Evolutionary conservation across 2,113 vertebrate species (phyloP).

Genomic region (Nerophis lumbriciformis): DNA sequence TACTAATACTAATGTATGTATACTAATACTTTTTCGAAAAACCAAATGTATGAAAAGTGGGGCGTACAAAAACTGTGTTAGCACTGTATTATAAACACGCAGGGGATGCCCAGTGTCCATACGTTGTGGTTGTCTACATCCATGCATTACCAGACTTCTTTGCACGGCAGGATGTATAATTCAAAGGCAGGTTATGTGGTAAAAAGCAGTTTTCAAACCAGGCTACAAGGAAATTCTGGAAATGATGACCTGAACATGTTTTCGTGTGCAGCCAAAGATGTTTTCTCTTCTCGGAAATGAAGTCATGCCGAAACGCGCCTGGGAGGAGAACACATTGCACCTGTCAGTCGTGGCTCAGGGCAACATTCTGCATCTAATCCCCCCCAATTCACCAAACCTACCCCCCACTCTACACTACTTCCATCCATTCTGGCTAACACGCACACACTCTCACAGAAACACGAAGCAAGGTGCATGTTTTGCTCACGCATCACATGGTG

Average conservation of each 20-base stretch:
- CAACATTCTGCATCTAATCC: slow-evolving; percentile 6
- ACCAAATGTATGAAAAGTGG: too few relatives aligned
- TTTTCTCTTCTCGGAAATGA: slow-evolving; percentile 25
- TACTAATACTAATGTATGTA: too few relatives aligned
- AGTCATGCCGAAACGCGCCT: slow-evolving; percentile 48
- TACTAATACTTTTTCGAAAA: too few relatives aligned
- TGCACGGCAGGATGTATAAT: too few relatives aligned
- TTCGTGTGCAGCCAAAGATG: not conserved
- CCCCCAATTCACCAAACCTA: slow-evolving; percentile 6
- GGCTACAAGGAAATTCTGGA: not conserved
- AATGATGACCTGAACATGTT: slow-evolving; percentile 14
- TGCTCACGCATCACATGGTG: slow-evolving; percentile 20
- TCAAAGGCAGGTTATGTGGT: not conserved
- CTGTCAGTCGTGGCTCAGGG: slow-evolving; percentile 57
- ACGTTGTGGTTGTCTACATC: too few relatives aligned
- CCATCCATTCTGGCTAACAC: slow-evolving; percentile 26
- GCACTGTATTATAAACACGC: too few relatives aligned
- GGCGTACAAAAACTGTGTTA: too few relatives aligned
- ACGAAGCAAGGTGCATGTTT: slow-evolving; percentile 29
- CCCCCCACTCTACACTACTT: not conserved
- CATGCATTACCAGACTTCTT: too few relatives aligned
- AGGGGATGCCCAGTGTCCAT: too few relatives aligned
- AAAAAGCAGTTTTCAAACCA: not conserved
- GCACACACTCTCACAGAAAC: slow-evolving; percentile 25
- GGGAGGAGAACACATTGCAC: slow-evolving; percentile 42